Percentiles rank a stretch among this genome's conserved stretches.
Conservation (phyloP, 2,113 vertebrate species). For the Calidris pygmaea region DNA sequence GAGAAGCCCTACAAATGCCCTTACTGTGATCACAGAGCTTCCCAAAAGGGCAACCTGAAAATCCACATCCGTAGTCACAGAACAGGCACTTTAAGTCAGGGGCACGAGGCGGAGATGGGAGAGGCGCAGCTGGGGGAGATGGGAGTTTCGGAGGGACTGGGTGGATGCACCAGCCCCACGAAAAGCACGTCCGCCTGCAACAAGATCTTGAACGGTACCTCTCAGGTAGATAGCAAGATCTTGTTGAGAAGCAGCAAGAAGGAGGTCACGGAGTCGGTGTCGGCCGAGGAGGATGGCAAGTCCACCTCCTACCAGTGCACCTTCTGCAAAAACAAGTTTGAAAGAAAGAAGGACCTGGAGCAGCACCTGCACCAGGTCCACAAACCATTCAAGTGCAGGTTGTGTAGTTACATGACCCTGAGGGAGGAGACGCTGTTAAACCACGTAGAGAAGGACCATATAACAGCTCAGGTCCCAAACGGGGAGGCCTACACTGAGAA, state of each 20-base stretch:
- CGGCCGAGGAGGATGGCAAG: constrained; percentile 4
- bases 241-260: constrained; percentile 84
- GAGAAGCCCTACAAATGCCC: constrained; percentile 96
- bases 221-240: constrained; percentile 78
- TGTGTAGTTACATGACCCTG: constrained; percentile 84
- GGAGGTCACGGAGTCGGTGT: constrained; percentile 35
- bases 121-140: constrained; percentile 77
- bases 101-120: constrained; percentile 79
- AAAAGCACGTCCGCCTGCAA: constrained; percentile 92
- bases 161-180: constrained; percentile 87
- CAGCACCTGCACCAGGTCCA: constrained; percentile 80
- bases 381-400: constrained; percentile 85
- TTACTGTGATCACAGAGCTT: constrained; percentile 93
- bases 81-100: constrained; percentile 86
- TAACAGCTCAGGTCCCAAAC: constrained; percentile 81
- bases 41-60: constrained; percentile 96
- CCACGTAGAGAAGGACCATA: constrained; percentile 90
- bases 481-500: constrained; percentile 70
- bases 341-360: constrained; percentile 80
- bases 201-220: constrained; percentile 79
- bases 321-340: constrained; percentile 81
- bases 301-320: constrained; percentile 67
- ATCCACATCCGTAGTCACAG: constrained; percentile 95
- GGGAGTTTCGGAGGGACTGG: constrained; percentile 85
- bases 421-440: constrained; percentile 88